phyloP scores from a whole-genome alignment of 1,140 invertebrate genomes.

The Pseudomyrmex flavicornis region DNA sequence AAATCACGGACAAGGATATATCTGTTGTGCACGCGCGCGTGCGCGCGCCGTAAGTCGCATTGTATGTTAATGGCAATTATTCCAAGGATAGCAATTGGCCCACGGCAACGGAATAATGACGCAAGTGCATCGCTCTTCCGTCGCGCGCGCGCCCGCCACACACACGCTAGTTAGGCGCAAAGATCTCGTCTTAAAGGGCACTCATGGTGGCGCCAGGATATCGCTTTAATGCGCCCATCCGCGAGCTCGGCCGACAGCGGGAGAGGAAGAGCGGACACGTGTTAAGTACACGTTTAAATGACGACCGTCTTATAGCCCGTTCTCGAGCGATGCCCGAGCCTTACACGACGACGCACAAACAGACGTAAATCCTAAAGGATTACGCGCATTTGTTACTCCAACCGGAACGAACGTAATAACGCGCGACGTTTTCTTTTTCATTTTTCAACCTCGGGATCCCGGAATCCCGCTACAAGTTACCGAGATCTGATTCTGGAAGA shows the following conservation, averaged over 20 bases:
- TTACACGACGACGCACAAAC: not conserved
- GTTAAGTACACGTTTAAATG: conserved; percentile 46
- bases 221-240: conserved; percentile 43
- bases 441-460: not conserved
- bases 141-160: conserved; percentile 15
- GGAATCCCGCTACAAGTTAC: conserved; percentile 1
- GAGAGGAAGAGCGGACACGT: conserved; percentile 19
- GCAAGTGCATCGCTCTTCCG: conserved; percentile 45
- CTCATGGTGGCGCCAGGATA: conserved; percentile 53
- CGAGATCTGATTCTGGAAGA: not conserved
- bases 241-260: not conserved
- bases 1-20: conserved; percentile 65
- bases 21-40: conserved; percentile 32
- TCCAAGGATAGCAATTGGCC: conserved; percentile 56
- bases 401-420: conserved; percentile 31
- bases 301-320: not conserved
- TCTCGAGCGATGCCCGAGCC: conserved; percentile 17
- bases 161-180: not conserved
- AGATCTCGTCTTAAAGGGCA: not conserved
- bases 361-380: conserved; percentile 49
- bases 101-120: conserved; percentile 59
- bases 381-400: conserved; percentile 39
- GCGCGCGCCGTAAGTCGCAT: conserved; percentile 55
- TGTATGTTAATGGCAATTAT: conserved; percentile 75
- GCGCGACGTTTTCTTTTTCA: conserved; percentile 6